phyloP scores from a whole-genome alignment of 1,140 invertebrate genomes.

The Apocrypta bakeri region DNA sequence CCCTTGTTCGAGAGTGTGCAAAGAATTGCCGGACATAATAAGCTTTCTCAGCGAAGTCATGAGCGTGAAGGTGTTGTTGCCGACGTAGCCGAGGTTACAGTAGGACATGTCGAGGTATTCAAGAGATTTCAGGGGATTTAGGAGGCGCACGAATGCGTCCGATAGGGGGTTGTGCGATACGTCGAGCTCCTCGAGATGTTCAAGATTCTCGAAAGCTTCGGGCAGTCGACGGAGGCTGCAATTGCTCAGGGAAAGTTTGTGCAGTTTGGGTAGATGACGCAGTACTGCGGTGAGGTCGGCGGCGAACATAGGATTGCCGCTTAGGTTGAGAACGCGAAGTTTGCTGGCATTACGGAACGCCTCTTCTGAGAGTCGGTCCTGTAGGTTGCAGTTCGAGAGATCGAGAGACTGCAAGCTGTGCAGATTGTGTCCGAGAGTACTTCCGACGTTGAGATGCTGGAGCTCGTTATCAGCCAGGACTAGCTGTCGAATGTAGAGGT shows the following conservation, averaged over 20 bases:
- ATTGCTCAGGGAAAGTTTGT: conserved; percentile 80
- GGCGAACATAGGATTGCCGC: conserved; percentile 81
- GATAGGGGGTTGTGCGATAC: conserved; percentile 82
- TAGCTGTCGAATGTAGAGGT: conserved; percentile 79
- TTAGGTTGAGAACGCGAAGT: conserved; percentile 79
- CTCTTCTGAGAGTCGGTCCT: conserved; percentile 79
- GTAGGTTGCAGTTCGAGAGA: conserved; percentile 81
- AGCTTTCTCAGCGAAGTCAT: conserved; percentile 81
- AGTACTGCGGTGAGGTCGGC: conserved; percentile 80
- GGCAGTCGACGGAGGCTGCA: conserved; percentile 79
- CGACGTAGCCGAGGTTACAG: conserved; percentile 80
- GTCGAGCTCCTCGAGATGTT: conserved; percentile 80
- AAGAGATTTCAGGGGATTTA: conserved; percentile 80
- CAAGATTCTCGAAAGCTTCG: conserved; percentile 80
- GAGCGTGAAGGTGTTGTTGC: conserved; percentile 80
- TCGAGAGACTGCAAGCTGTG: conserved; percentile 81
- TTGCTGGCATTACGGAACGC: conserved; percentile 82
- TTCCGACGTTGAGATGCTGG: conserved; percentile 78
- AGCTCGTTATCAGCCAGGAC: conserved; percentile 81
- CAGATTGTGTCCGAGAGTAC: conserved; percentile 80
- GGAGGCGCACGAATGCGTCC: conserved; percentile 80
- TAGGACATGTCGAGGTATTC: conserved; percentile 85
- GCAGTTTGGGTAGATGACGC: conserved; percentile 78
- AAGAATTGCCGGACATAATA: conserved; percentile 81
- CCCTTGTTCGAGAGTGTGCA: conserved; percentile 80